These are phyloP conservation scores for Poecile atricapillus DNA, from an alignment of 2,113 vertebrate genomes.

Conservation along the genomic window DNA sequence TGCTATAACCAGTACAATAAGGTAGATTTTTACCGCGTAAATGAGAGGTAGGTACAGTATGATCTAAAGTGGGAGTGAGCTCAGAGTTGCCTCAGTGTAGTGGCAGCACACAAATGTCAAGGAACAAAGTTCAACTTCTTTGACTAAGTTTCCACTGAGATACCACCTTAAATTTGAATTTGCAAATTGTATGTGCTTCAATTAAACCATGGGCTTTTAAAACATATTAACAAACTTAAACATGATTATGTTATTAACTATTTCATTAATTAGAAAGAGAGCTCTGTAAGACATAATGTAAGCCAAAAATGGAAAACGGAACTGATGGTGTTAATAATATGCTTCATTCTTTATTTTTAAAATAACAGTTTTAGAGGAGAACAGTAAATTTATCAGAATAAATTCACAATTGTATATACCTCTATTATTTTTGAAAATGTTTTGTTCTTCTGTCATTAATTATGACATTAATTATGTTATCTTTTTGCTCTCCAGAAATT, in stretches of 20 bases:
- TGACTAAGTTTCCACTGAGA: neutral
- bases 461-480: neutral
- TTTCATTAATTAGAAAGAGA: conserved; percentile 43
- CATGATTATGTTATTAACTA: neutral
- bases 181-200: neutral
- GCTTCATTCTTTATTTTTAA: conserved; percentile 6
- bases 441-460: neutral
- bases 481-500: neutral
- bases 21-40: neutral
- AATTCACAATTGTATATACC: neutral
- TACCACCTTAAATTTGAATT: neutral
- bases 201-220: neutral
- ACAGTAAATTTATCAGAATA: neutral
- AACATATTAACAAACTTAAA: conserved; percentile 8
- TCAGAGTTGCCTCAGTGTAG: neutral
- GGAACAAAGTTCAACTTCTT: neutral
- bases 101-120: neutral
- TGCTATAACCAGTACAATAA: neutral
- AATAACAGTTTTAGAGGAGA: neutral
- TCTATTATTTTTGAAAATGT: neutral
- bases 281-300: neutral
- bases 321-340: neutral
- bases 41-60: neutral
- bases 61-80: neutral
- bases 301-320: conserved; percentile 12